Evolutionary conservation across 2,113 vertebrate species (phyloP).

Genomic region (Peucedramus taeniatus): DNA sequence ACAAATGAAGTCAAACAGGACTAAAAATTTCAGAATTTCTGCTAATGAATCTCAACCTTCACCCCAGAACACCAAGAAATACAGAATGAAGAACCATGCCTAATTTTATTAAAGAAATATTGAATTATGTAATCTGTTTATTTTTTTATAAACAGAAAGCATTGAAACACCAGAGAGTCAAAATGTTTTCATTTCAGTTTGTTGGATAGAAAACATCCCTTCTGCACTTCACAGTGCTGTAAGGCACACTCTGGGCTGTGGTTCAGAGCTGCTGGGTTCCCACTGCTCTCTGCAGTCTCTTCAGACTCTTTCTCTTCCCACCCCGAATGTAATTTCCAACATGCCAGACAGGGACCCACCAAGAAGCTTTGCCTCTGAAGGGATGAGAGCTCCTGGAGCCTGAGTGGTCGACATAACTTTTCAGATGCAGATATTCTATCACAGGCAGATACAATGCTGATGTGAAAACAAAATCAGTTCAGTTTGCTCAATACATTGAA

Average conservation of each 20-base stretch:
- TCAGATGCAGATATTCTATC: not conserved
- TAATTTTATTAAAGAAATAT: not conserved
- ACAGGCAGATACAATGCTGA: not conserved
- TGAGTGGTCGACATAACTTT: not conserved
- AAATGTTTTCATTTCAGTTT: not conserved
- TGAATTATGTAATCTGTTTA: not conserved
- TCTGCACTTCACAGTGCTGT: fast-evolving
- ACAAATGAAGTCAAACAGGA: not conserved
- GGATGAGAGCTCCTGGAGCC: not conserved
- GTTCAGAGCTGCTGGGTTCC: not conserved
- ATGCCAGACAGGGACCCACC: not conserved
- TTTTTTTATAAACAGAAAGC: not conserved
- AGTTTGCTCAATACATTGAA: not conserved
- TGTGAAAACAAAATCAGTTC: not conserved
- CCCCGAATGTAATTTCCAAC: not conserved
- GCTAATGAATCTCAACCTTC: not conserved
- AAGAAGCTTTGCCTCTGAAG: not conserved
- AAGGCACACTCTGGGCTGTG: not conserved
- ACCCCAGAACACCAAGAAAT: not conserved
- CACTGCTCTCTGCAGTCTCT: not conserved
- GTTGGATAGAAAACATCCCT: not conserved
- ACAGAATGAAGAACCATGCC: not conserved
- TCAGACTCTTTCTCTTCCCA: not conserved
- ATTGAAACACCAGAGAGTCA: not conserved
- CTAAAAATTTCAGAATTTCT: not conserved